Evolutionary conservation across 2,113 vertebrate genomes (phyloP).

Genomic region (Podarcis cretensis): DNA sequence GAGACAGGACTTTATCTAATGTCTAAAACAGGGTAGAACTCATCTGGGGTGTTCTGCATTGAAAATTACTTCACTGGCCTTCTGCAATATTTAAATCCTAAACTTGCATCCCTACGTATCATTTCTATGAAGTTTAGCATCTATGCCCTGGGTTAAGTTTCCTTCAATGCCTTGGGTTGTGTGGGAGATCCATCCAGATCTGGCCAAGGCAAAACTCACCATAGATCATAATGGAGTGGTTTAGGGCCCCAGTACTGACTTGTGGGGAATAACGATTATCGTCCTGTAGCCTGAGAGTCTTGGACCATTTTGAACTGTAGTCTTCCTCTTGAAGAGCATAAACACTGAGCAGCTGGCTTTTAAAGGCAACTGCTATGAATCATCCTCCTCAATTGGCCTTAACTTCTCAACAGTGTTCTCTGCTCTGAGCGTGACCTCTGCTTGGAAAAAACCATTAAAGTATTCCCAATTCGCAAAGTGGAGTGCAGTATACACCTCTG

Average conservation of each 20-base stretch:
- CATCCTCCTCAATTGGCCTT: neutral
- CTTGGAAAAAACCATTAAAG: neutral
- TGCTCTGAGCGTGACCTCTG: neutral
- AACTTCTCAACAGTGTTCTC: neutral
- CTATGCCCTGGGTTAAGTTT: no score
- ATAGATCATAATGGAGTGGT: no score
- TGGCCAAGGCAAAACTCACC: neutral
- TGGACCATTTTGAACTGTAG: neutral
- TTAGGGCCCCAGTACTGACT: neutral
- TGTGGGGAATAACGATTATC: no score
- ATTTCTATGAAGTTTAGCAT: no score
- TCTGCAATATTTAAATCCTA: no score
- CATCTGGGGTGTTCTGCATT: no score
- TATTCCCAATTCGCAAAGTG: neutral
- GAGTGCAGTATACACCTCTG: neutral
- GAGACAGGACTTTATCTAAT: no score
- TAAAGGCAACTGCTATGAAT: neutral
- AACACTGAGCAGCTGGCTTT: neutral
- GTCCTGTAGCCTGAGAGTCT: no score
- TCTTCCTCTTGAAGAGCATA: neutral
- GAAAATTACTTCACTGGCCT: no score
- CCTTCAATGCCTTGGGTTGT: no score
- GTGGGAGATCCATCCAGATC: neutral
- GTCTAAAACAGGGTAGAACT: no score
- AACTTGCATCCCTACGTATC: no score